Base-by-base conservation (phyloP, 1,140 invertebrate species). In the Camponotus floridanus region DNA sequence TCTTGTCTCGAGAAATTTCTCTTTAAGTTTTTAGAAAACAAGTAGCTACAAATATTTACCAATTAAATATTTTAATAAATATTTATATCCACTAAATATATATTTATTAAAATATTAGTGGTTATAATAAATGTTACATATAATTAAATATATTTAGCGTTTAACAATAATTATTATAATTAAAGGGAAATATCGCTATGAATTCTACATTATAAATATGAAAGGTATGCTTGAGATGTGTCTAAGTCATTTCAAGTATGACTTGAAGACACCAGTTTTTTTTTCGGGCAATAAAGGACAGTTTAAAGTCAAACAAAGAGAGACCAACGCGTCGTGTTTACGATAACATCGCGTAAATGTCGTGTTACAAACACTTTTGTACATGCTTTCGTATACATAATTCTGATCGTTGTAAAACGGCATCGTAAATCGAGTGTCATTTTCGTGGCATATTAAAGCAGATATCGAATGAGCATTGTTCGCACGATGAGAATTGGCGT, bases 341-440 rank as follows among this genome's bases (percentile, higher is more conserved):
- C 33, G n/a, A 18, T 21, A 39, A 39, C 9, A 73, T 26, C 26
- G 26, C 1, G 26, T 26, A 26, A 26, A 26, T 26, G 26, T 26
- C 26, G 26, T 26, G 26, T n/a, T 59, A 26, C 15, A 13, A 36
- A 15, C 31, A 51, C 39, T 65, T 7, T 7, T 33, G 26, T 36
- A 6, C 33, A 6, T 5, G 21, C 18, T 33, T 61, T 13, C 31
- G 48, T 55, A 13, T 18, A 61, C 7, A 55, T 42, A 81, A 65
- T 55, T 5, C 9, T n/a, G 33, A 26, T 5, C 31, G 39, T 57
- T 57, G 7, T 59, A 62, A 61, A 74, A 33, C 39, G 51, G 7
- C 33, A n/a, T 15, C 26, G 26, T 83, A 61, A 73, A 74, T 59
- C 39, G 45, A 31, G 9, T 73, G 55, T 62, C 55, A 59, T 59